Evolutionary conservation across 2,888 invertebrate species (phyloP), one percentile per base, ranked within the genome.

Genomic region (Melieria omissa): DNA sequence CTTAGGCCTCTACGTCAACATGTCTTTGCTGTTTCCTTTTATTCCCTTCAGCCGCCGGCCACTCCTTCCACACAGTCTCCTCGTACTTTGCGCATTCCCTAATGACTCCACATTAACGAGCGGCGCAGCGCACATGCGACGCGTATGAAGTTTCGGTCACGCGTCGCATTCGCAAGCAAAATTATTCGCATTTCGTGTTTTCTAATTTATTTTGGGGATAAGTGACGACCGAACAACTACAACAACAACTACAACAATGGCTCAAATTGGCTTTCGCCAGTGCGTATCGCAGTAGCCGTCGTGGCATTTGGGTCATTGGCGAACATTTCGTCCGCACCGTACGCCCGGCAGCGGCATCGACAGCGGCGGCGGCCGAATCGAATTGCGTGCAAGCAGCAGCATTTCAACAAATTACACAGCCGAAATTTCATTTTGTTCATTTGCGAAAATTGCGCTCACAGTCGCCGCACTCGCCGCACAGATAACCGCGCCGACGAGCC

Each of bases 311-410:
- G 57, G 63, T 63, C 63, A 70, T 70, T 64, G 52, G 61, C 54
- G 62, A 68, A 61, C 41, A 62, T 29, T 29, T 29, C 3, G 29
- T 1, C 29, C 29, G 29, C 29, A 29, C 29, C 2, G 44, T 47
- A 67, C 10, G 58, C 10, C 54, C 65, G 46, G 57, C 63, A n/a
- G 54, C 29, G n/a, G 46, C 41, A 29, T 16, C n/a, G 29, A 29
- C 29, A 47, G 29, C 1, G 4, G 12, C 42, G 16, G 60, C 41
- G 16, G 46, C 49, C 16, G 46, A 12, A n/a, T 12, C n/a, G 8
- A 69, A 69, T 69, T 69, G 69, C 69, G 62, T 69, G 69, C 69
- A 29, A 29, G 29, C 29, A 29, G 29, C 29, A 61, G 14, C 45
- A 44, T 29, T 49, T 16, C 47, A 68, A 61, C 67, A 70, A 70